Evolutionary conservation across 2,888 invertebrate species (phyloP).

Genomic region (Leptopilina syphax): DNA sequence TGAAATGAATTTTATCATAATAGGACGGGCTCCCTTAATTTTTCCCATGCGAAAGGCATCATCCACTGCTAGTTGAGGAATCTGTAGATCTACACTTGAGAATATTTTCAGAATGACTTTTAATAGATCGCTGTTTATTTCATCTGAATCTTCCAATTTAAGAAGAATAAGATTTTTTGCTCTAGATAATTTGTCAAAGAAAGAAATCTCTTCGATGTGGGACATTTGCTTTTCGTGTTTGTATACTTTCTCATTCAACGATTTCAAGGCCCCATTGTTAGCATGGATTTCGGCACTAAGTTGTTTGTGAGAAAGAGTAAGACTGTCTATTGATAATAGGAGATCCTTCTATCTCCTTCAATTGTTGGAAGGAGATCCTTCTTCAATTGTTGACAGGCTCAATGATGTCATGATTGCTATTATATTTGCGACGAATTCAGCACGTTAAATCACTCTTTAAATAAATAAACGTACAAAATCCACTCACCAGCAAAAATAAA

Average conservation of each 20-base stretch:
- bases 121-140: not conserved
- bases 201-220: not conserved
- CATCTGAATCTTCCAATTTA: not conserved
- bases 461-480: too few species aligned
- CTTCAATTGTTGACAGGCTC: not conserved
- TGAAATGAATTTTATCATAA: not conserved
- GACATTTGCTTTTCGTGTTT: not conserved
- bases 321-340: not conserved
- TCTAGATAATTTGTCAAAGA: not conserved
- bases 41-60: not conserved
- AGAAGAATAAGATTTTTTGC: not conserved
- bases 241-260: not conserved
- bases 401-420: too few species aligned
- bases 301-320: not conserved
- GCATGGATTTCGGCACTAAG: not conserved
- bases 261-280: not conserved
- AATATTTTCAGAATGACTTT: not conserved
- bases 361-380: too few species aligned
- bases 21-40: not conserved
- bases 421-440: too few species aligned
- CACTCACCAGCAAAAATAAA: too few species aligned
- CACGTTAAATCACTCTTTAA: too few species aligned
- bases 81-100: not conserved
- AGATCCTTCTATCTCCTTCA: not conserved
- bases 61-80: not conserved